Evolutionary conservation across 2,888 invertebrate genomes (phyloP).

Genomic region (Melanargia galathea): DNA sequence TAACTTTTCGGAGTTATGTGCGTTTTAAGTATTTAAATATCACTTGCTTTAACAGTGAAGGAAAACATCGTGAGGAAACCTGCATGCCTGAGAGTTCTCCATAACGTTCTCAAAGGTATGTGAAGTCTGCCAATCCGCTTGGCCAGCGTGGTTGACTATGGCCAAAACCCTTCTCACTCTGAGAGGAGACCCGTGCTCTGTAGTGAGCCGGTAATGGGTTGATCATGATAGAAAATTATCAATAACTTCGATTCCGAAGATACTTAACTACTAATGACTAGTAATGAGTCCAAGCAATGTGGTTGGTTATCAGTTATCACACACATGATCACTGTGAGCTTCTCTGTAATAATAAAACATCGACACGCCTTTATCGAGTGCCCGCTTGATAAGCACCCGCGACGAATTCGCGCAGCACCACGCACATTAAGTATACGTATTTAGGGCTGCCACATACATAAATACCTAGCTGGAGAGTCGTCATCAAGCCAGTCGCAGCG

Average conservation of each 20-base stretch:
- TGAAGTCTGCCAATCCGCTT: too few species aligned
- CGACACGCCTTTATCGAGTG: constrained; percentile 76
- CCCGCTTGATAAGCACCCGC: constrained; percentile 79
- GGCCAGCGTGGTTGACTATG: too few species aligned
- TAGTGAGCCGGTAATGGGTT: too few species aligned
- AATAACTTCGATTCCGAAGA: constrained; percentile 43
- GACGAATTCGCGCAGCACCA: constrained; percentile 76
- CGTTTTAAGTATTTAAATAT: too few species aligned
- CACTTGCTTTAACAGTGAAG: too few species aligned
- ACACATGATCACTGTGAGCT: constrained; percentile 58
- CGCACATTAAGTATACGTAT: constrained; percentile 29
- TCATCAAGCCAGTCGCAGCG: too few species aligned
- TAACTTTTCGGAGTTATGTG: too few species aligned
- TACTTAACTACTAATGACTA: constrained; percentile 48
- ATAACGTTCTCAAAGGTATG: too few species aligned
- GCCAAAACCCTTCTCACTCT: too few species aligned
- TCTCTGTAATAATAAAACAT: constrained; percentile 76
- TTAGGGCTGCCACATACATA: constrained; percentile 2
- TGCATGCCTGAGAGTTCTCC: too few species aligned
- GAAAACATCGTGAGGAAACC: too few species aligned
- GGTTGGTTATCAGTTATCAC: constrained; percentile 1
- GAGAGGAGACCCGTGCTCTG: too few species aligned
- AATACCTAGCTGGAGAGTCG: neutral
- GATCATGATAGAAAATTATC: constrained; percentile 19
- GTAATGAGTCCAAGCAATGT: constrained; percentile 48